Base-by-base conservation (phyloP, 2,797 vertebrate species). In the Dermochelys coriacea region DNA sequence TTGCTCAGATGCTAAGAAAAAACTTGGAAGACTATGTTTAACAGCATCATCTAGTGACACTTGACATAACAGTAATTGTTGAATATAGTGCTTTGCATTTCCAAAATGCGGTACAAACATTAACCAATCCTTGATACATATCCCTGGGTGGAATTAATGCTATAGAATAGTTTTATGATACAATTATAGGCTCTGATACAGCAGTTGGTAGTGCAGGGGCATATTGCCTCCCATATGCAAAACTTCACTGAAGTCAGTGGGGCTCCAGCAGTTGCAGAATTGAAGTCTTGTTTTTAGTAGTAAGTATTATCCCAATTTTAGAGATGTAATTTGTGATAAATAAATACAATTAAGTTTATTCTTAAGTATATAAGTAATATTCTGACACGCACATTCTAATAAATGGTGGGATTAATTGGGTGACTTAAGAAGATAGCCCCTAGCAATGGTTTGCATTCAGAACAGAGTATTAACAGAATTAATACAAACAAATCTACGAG, bases 241-340 rank as follows among this genome's bases (percentile, higher is more conserved):
- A 68, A 37, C n/a, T 68, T 37, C 68, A 71, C 9, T 12, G 16
- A 21, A 23, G 37, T 71, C 68, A 71, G 11, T 41, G 37, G 14
- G 41, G 45, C 45, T 77, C 27, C 74, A 31, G 61, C 34, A 18
- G 16, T n/a, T 68, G n/a, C 68, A 41, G 68, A 34, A 68, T 18
- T 71, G 37, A 25, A 21, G 21, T 37, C n/a, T 23, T n/a, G 61
- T 64, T n/a, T 64, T 64, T 64, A 64, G n/a, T 71, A 37, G n/a
- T 71, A 71, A 71, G 9, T 41, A 71, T 41, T 71, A 41, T 71
- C 5, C 21, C 10, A 41, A 71, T 71, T 41, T 23, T 25, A 71
- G 15, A 54, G 50, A 91, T 74, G 49, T 55, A 37, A 85, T 82
- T 82, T 91, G 45, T 80, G 54, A 75, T 86, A 86, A 93, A 41